phyloP scores from a whole-genome alignment of 2,113 vertebrate genomes.

The Microtus pennsylvanicus region DNA sequence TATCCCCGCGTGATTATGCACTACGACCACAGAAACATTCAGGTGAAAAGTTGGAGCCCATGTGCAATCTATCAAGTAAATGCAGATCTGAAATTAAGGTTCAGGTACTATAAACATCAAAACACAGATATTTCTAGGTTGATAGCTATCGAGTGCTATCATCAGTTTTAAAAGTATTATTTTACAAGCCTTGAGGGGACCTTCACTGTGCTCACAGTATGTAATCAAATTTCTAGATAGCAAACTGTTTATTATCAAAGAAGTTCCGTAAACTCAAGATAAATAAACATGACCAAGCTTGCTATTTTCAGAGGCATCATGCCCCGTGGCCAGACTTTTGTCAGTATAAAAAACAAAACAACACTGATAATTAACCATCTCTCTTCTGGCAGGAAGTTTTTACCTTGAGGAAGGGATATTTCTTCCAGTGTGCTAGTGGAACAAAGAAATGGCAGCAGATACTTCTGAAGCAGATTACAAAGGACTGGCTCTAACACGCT shows the following conservation, averaged over 20 bases:
- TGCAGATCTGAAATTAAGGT: constrained; percentile 74
- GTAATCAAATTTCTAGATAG: constrained; percentile 71
- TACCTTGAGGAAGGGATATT: constrained; percentile 50
- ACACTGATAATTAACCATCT: constrained; percentile 58
- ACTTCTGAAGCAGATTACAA: constrained; percentile 46
- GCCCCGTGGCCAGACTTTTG: constrained; percentile 60
- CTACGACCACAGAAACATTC: constrained; percentile 59
- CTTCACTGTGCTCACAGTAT: constrained; percentile 69
- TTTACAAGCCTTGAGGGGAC: constrained; percentile 66
- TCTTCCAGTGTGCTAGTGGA: constrained; percentile 27
- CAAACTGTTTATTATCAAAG: constrained; percentile 73
- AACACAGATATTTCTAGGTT: constrained; percentile 64
- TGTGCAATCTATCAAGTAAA: constrained; percentile 69
- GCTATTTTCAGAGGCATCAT: constrained; percentile 61
- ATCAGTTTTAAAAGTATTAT: constrained; percentile 71
- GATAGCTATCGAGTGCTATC: constrained; percentile 62
- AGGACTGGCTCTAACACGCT: constrained; percentile 44
- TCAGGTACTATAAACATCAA: constrained; percentile 54
- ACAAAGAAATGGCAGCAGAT: not conserved
- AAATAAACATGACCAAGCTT: constrained; percentile 43
- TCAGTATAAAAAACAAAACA: constrained; percentile 62
- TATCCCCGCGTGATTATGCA: not conserved
- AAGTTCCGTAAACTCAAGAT: constrained; percentile 68
- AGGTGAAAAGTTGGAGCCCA: constrained; percentile 66
- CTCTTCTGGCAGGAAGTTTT: constrained; percentile 7